Base-by-base conservation (phyloP, 30 jellyfish, hydroid and myxozoan genomes). In the Chrysaora quinquecirrha region DNA sequence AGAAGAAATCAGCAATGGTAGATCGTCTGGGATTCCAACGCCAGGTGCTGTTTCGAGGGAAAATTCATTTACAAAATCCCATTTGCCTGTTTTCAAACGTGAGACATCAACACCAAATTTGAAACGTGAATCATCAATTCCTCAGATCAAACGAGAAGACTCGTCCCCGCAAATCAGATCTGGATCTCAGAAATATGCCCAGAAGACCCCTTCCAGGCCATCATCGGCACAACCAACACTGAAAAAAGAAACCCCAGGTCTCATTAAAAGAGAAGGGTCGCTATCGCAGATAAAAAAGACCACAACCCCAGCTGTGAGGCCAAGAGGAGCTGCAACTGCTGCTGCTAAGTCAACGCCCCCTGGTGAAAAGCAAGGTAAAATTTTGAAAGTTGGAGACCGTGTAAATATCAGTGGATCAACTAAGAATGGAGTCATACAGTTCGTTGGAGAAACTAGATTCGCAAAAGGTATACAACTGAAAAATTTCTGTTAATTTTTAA, bases 381-480 rank as follows among this genome's bases (percentile, higher is more conserved):
- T 48, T 14, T 34, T 94, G 35, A 82, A 48, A 67, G 60, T 94
- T 20, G 99, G 97, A 28, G 99, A 94, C 80, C 82, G 96, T 27
- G 99, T 94, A 9, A 70, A 50, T 18, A 83, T 94, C 25, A 30
- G 83, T 14, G 97, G 96, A 30, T 76, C 97, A 6, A 71, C 61
- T 31, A 94, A 94, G 63, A 94, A 82, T 35, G 99, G 99, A 24
- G 93, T 82, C 30, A 85, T 94, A 20, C 94, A 82, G 65, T 94
- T 80, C 78, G 73, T 87, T 77, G 99, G 99, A 22, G 99, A 94
- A 73, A 94, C 99, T 14, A 73, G 91, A 24, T 94, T 94, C 87
- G 97, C 99, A 28, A 87, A 86, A 65, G 98, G 98, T 46, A 73
- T 47, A 29, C 18, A 43, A 43, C 9, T 43, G n/a, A n/a, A n/a